Conservation (phyloP, 1,140 invertebrate species). For the Drosophila burlai region DNA sequence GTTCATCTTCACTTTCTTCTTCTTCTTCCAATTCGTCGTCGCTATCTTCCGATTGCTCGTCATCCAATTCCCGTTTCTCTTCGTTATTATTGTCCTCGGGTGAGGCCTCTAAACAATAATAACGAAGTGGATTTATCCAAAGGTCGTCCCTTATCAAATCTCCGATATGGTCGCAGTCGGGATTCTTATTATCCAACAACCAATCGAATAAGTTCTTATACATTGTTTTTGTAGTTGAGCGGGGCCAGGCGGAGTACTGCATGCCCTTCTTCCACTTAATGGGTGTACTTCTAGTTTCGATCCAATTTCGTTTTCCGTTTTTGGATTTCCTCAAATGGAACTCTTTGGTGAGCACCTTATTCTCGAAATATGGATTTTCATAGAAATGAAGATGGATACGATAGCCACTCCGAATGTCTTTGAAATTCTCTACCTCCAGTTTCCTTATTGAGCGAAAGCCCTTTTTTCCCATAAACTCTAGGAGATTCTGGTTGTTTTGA, state of each 20-base stretch:
- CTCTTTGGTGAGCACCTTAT: constrained; percentile 92
- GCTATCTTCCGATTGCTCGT: constrained; percentile 66
- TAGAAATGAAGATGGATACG: constrained; percentile 93
- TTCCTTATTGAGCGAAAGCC: constrained; percentile 92
- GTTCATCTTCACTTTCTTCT: background rate
- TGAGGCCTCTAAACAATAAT: constrained; percentile 90
- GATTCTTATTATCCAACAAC: constrained; percentile 92
- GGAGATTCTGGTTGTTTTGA: constrained; percentile 95
- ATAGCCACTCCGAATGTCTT: constrained; percentile 95
- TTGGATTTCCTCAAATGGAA: constrained; percentile 87
- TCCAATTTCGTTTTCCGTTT: constrained; percentile 85
- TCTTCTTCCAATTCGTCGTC: constrained; percentile 1
- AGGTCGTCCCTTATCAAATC: constrained; percentile 94
- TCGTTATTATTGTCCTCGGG: constrained; percentile 86
- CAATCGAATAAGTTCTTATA: constrained; percentile 91
- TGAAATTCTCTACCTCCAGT: constrained; percentile 94
- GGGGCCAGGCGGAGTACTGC: too few relatives aligned
- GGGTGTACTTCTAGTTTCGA: constrained; percentile 88
- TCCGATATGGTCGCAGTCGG: constrained; percentile 92
- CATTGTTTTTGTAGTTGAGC: too few relatives aligned
- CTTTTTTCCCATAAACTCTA: constrained; percentile 94
- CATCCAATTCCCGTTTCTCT: constrained; percentile 66
- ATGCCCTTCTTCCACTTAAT: constrained; percentile 91
- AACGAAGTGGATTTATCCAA: constrained; percentile 96
- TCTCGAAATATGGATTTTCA: constrained; percentile 94